These are phyloP conservation scores for Harpalus rubripes DNA, from an alignment of 2,888 invertebrate genomes.

Conservation along the genomic window DNA sequence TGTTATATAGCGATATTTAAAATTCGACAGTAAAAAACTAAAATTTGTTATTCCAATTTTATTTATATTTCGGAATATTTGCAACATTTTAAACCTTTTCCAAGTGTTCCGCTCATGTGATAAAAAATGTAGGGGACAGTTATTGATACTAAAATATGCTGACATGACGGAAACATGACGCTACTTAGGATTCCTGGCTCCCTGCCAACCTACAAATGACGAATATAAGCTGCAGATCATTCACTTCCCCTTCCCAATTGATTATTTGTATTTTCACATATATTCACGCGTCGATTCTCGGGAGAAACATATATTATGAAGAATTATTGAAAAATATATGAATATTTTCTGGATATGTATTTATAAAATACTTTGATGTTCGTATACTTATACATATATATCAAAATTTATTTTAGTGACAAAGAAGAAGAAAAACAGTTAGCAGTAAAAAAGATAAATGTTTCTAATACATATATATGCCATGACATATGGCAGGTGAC, in stretches of 20 bases:
- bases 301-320: slow-evolving; percentile 20
- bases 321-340: slow-evolving; percentile 29
- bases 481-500: too few species aligned
- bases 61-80: not conserved
- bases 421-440: too few species aligned
- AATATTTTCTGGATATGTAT: not conserved
- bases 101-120: not conserved
- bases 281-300: not conserved
- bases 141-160: slow-evolving; percentile 47
- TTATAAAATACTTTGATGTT: slow-evolving; percentile 13
- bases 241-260: slow-evolving; percentile 12
- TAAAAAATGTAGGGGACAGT: slow-evolving; percentile 36
- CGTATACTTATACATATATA: not conserved
- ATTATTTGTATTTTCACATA: slow-evolving; percentile 28
- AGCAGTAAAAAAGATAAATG: too few species aligned
- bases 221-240: slow-evolving; percentile 36
- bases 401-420: not conserved
- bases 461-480: too few species aligned
- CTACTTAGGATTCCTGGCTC: slow-evolving; percentile 25
- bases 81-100: not conserved
- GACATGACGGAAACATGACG: slow-evolving; percentile 37
- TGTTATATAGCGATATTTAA: too few species aligned
- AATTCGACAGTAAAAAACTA: not conserved
- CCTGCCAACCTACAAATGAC: slow-evolving; percentile 26
- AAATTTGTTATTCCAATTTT: not conserved